Percentiles rank a stretch among this genome's conserved stretches.
phyloP scores from a whole-genome alignment of 2,797 vertebrate genomes.

The Bovichtus variegatus region DNA sequence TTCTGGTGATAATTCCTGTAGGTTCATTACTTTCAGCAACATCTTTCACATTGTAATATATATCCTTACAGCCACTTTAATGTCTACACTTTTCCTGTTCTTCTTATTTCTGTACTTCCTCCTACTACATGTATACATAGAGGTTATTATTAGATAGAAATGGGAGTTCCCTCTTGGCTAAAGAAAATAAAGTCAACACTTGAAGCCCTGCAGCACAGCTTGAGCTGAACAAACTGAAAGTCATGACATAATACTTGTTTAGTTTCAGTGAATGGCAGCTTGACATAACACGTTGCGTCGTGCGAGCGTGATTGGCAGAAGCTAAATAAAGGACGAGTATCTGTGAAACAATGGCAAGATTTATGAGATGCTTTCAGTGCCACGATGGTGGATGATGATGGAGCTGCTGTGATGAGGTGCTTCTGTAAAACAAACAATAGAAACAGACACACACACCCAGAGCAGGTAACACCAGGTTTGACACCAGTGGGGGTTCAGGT shows the following conservation, averaged over 20 bases:
- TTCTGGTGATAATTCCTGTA: not conserved
- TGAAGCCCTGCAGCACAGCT: slow-evolving; percentile 7
- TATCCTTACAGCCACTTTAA: not conserved
- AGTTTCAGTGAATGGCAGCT: not conserved
- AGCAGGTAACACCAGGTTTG: slow-evolving; percentile 2
- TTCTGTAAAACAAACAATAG: slow-evolving; percentile 14
- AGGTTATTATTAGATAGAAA: not conserved
- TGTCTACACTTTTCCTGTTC: not conserved
- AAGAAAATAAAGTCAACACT: not conserved
- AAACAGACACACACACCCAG: slow-evolving; percentile 22
- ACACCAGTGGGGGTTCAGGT: not conserved
- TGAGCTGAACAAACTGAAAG: not conserved
- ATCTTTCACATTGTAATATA: not conserved
- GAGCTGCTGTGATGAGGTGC: slow-evolving; percentile 24
- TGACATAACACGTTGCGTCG: not conserved
- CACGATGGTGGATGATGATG: slow-evolving; percentile 7
- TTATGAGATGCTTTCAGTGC: slow-evolving; percentile 39
- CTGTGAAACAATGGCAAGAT: slow-evolving; percentile 59
- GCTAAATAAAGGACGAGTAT: slow-evolving; percentile 48
- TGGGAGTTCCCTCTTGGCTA: not conserved
- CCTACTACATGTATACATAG: not conserved
- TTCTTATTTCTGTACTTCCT: not conserved
- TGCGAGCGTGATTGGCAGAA: slow-evolving; percentile 32
- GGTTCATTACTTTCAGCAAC: not conserved
- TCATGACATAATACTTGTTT: not conserved